These are phyloP conservation scores for Gortyna flavago DNA, from an alignment of 2,888 invertebrate species.

Conservation along the genomic window DNA sequence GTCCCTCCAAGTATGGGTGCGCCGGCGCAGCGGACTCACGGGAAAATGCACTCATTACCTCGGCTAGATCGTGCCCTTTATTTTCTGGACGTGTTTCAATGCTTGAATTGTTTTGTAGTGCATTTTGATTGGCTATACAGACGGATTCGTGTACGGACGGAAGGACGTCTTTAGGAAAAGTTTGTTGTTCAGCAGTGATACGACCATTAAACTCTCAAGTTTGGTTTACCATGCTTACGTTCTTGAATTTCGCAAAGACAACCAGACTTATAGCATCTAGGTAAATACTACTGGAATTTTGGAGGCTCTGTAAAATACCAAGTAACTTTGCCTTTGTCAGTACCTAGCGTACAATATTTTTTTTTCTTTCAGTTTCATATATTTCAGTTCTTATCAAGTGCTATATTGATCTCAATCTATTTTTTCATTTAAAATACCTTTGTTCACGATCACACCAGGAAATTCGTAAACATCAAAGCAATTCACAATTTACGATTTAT, in stretches of 20 bases:
- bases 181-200: too few relatives aligned
- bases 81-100: conserved; percentile 36
- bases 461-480: conserved; percentile 26
- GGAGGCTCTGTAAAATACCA: background rate
- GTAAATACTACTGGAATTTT: background rate
- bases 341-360: background rate
- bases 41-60: conserved; percentile 68
- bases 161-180: background rate
- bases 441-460: conserved; percentile 44
- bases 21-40: conserved; percentile 46
- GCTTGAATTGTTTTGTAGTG: conserved; percentile 5
- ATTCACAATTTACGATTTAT: conserved; percentile 15
- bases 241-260: background rate
- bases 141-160: background rate
- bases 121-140: background rate
- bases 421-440: conserved; percentile 14
- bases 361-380: background rate
- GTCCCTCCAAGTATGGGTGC: conserved; percentile 70
- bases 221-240: background rate
- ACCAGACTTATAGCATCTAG: background rate
- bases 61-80: conserved; percentile 54
- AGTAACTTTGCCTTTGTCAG: background rate
- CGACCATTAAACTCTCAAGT: background rate
- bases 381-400: conserved; percentile 24
- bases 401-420: background rate